phyloP scores from a whole-genome alignment of 2,797 vertebrate genomes.

The Oryzias dopingdopingensis region DNA sequence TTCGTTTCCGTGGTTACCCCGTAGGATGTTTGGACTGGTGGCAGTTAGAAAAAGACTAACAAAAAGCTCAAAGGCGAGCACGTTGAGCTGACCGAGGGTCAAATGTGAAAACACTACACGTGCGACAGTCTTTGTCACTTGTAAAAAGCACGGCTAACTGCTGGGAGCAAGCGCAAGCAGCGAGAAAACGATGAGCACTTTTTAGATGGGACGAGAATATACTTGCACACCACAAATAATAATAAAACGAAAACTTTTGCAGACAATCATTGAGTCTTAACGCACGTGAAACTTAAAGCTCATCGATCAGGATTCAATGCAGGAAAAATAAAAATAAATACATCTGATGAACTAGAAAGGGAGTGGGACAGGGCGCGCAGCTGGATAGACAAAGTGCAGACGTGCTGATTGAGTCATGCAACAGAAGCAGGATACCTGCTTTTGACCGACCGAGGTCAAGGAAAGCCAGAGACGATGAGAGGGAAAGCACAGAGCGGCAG shows the following conservation, averaged over 20 bases:
- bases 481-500: slow-evolving; percentile 20
- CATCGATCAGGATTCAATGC: slow-evolving; percentile 29
- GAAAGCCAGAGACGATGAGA: slow-evolving; percentile 1
- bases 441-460: slow-evolving; percentile 12
- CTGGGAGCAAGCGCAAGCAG: slow-evolving; percentile 22
- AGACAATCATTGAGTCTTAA: slow-evolving; percentile 22
- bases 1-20: slow-evolving; percentile 50
- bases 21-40: slow-evolving; percentile 52
- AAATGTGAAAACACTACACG: no score
- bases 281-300: slow-evolving; percentile 52
- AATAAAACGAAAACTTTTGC: slow-evolving; percentile 45
- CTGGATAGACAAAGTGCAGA: slow-evolving; percentile 77
- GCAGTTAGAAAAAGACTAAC: slow-evolving; percentile 20
- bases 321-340: background rate
- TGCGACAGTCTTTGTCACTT: slow-evolving; percentile 13
- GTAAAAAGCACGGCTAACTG: slow-evolving; percentile 42
- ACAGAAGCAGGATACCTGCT: slow-evolving; percentile 40
- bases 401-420: slow-evolving; percentile 72
- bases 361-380: slow-evolving; percentile 36
- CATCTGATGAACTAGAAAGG: background rate
- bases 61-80: slow-evolving; percentile 16
- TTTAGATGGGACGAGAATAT: slow-evolving; percentile 31
- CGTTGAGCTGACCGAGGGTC: slow-evolving; percentile 12
- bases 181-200: slow-evolving; percentile 28
- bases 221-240: slow-evolving; percentile 53